These are phyloP conservation scores for Dermochelys coriacea DNA, from an alignment of 2,797 vertebrate genomes.

Conservation along the genomic window DNA sequence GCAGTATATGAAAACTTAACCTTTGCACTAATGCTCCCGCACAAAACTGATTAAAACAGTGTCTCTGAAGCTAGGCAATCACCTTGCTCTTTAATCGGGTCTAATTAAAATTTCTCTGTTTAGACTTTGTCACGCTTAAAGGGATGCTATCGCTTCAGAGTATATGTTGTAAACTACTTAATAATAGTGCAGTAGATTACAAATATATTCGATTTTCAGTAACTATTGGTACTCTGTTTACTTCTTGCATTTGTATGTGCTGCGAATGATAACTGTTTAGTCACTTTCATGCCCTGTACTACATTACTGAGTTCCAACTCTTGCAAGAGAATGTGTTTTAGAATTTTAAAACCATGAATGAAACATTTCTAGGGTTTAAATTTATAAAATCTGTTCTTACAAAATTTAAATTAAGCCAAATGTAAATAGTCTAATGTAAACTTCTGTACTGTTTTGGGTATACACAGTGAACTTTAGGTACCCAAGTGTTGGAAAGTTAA, in stretches of 20 bases:
- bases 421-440: neutral
- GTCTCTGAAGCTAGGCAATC: neutral
- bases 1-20: neutral
- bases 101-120: neutral
- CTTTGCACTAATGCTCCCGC: neutral
- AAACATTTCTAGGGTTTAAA: neutral
- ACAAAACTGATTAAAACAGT: neutral
- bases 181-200: neutral
- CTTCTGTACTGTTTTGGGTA: neutral
- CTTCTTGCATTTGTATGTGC: neutral
- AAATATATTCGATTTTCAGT: neutral
- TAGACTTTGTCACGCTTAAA: neutral
- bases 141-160: neutral
- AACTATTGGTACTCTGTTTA: fast-evolving
- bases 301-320: neutral
- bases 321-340: neutral
- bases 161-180: neutral
- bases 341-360: neutral
- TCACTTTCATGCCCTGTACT: neutral
- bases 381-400: neutral
- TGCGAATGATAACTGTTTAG: neutral
- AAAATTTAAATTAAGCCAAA: neutral
- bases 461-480: neutral
- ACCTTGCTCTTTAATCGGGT: neutral
- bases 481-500: fast-evolving